Base-by-base conservation (phyloP, 2,113 vertebrate genomes). In the Geococcyx californianus region DNA sequence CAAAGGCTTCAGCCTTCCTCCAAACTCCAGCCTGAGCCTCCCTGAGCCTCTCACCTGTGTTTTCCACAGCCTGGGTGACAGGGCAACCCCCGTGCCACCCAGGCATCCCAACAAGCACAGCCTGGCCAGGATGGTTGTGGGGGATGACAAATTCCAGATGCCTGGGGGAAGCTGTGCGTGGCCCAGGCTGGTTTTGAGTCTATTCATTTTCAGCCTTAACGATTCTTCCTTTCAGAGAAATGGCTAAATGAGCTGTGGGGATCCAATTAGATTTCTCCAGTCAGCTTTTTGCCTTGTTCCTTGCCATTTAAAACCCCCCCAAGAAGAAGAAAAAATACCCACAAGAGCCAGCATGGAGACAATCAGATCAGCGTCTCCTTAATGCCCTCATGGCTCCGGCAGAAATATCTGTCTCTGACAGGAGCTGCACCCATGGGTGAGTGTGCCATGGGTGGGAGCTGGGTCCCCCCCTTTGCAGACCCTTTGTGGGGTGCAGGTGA, bases 331-430 rank as follows among this genome's bases (percentile, higher is more conserved):
- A 16, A 38, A 45, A 75, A 51, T 9, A 16, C 26, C 45, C 59
- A 31, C n/a, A 40, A 74, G 82, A 9, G 0, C 31, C 1, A 0
- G 26, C 0, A 1, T 21, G 33, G 47, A 94, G 89, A 78, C 86
- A 90, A 86, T 92, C 84, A 86, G 93, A 84, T 93, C 86, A 51
- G 83, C 47, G 90, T 90, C 88, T 92, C 86, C 56, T 58, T 86
- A 86, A 92, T 24, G 73, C 81, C 59, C 47, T 70, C 60, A 4
- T 5, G 59, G 78, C 70, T 83, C 45, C 0, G 1, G 70, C 2
- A 4, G 45, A 56, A 89, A 64, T 13, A 5, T 28, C 31, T 49
- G 24, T 14, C 47, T 42, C 4, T 26, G 89, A 13, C 11, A 44
- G 59, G 23, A 49, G 52, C 60, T n/a, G 36, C 29, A 47, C 49